Evolutionary conservation across 2,888 invertebrate genomes (phyloP).

Genomic region (Seladonia tumulorum): DNA sequence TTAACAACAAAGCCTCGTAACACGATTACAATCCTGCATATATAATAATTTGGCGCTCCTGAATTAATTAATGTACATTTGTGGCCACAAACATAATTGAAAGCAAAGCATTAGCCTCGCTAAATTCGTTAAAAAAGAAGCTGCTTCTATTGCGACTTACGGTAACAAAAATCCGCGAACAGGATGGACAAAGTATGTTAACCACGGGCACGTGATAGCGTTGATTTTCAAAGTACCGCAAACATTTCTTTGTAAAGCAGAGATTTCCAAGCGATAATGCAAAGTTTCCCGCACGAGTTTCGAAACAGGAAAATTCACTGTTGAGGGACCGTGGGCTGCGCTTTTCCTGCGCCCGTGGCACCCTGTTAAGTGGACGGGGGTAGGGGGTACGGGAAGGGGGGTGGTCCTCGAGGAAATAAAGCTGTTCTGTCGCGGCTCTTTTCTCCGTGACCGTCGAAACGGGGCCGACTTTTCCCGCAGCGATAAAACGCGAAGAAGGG

Average conservation of each 20-base stretch:
- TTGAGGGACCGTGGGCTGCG: background rate
- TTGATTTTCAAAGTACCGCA: background rate
- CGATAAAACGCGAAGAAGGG: background rate
- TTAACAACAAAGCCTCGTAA: background rate
- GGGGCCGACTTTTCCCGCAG: constrained; percentile 36
- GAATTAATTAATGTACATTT: background rate
- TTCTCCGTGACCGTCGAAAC: constrained; percentile 13
- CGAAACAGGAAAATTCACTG: background rate
- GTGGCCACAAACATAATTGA: background rate
- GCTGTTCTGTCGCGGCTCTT: background rate
- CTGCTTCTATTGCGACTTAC: background rate
- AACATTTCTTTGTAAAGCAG: background rate
- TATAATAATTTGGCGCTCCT: background rate
- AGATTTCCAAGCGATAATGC: background rate
- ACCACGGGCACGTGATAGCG: background rate
- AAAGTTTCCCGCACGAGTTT: background rate
- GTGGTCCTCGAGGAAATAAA: constrained; percentile 12
- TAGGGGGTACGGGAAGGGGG: background rate
- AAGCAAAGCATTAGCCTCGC: background rate
- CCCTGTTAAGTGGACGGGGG: background rate
- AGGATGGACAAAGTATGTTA: background rate
- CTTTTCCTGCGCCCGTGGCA: background rate
- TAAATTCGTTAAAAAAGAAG: background rate
- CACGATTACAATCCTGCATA: background rate
- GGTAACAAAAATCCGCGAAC: background rate